Percentiles rank a stretch among this genome's conserved stretches.
These are phyloP conservation scores for Apodemus agrarius DNA, from an alignment of 2,797 vertebrate species.

Conservation along the genomic window DNA sequence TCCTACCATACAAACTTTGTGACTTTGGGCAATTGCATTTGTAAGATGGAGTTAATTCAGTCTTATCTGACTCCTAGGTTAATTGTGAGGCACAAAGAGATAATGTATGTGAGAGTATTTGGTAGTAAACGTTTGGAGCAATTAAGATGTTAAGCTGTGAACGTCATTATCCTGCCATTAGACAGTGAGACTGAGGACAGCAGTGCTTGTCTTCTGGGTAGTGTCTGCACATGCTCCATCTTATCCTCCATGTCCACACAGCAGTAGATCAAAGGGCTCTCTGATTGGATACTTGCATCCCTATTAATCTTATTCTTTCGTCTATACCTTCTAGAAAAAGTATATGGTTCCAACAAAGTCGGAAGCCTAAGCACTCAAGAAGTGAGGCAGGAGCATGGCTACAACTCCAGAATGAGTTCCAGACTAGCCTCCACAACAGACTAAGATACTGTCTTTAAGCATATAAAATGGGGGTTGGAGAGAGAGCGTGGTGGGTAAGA, in stretches of 20 bases:
- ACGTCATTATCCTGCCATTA: conserved; percentile 12
- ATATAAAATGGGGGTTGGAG: not conserved
- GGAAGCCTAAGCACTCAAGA: not conserved
- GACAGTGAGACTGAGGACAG: not conserved
- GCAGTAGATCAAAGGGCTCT: not conserved
- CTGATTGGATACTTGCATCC: not conserved
- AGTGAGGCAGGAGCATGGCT: not conserved
- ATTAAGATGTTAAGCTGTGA: conserved; percentile 35
- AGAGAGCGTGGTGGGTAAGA: not conserved
- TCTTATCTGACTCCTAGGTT: conserved; percentile 45
- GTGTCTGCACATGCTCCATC: not conserved
- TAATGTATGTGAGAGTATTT: conserved; percentile 48
- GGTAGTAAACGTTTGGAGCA: not conserved
- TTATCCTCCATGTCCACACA: not conserved
- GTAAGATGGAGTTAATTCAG: conserved; percentile 35
- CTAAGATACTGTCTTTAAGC: not conserved
- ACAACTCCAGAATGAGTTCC: not conserved
- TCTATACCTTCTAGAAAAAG: conserved; percentile 58
- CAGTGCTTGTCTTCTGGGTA: not conserved
- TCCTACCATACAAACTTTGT: not conserved
- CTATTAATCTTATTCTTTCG: conserved; percentile 25
- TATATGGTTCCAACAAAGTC: conserved; percentile 7
- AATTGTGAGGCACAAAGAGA: conserved; percentile 48
- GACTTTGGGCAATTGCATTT: conserved; percentile 57
- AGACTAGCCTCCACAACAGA: not conserved